Evolutionary conservation across 2,888 invertebrate genomes (phyloP).

Genomic region (Orthosia incerta): DNA sequence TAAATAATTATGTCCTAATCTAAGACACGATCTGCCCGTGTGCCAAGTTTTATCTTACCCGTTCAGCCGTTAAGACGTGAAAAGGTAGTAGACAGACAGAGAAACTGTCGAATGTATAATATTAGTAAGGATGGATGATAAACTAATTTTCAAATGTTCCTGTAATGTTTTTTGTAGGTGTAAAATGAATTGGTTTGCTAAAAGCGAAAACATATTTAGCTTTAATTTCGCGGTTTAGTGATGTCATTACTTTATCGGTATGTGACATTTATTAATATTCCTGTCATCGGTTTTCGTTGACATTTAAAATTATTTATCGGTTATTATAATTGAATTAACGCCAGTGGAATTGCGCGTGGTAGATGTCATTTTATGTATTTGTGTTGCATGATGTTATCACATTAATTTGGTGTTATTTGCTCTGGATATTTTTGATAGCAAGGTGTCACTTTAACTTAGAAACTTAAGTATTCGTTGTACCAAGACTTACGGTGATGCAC

Average conservation of each 20-base stretch:
- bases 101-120: too few species aligned
- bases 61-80: too few species aligned
- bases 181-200: slow-evolving; percentile 13
- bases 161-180: slow-evolving; percentile 6
- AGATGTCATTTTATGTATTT: slow-evolving; percentile 15
- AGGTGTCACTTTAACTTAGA: neutral
- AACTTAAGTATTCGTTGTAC: too few species aligned
- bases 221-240: neutral
- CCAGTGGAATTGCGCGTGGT: neutral
- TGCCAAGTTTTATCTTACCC: too few species aligned
- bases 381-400: neutral
- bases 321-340: slow-evolving; percentile 27
- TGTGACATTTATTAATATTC: slow-evolving; percentile 11
- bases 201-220: slow-evolving; percentile 35
- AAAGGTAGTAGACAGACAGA: too few species aligned
- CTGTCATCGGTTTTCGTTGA: slow-evolving; percentile 11
- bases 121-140: too few species aligned
- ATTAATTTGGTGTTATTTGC: neutral
- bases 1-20: too few species aligned
- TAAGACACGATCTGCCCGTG: too few species aligned
- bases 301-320: slow-evolving; percentile 30
- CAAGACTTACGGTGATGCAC: too few species aligned
- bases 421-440: neutral
- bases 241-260: neutral
- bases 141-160: neutral